These are phyloP conservation scores for Telmatherina bonti DNA, from an alignment of 2,797 vertebrate species.

Conservation along the genomic window DNA sequence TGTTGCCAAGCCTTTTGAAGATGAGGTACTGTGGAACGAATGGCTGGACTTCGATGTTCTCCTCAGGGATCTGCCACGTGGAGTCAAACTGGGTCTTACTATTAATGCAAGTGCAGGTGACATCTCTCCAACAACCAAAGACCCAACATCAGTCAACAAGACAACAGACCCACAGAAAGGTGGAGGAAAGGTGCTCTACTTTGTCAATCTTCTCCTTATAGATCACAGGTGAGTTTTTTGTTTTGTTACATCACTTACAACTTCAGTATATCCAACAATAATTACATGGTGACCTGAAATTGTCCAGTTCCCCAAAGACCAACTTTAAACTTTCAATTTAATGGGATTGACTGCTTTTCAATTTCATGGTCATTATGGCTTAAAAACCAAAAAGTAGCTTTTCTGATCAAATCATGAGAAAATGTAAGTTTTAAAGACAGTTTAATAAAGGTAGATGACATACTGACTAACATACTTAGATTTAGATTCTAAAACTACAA, in stretches of 20 bases:
- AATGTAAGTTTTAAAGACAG: too few species aligned
- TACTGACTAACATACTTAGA: too few species aligned
- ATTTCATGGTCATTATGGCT: background rate
- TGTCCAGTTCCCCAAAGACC: background rate
- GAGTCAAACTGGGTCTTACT: conserved; percentile 81
- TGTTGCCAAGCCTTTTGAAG: conserved; percentile 68
- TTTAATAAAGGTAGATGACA: too few species aligned
- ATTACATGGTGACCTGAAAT: background rate
- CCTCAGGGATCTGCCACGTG: conserved; percentile 82
- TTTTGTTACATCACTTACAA: too few species aligned
- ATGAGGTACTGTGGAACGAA: conserved; percentile 86
- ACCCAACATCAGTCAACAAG: conserved; percentile 54
- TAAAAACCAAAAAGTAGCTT: too few species aligned
- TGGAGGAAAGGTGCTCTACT: conserved; percentile 80
- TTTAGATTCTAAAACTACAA: too few species aligned
- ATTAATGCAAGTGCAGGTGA: conserved; percentile 70
- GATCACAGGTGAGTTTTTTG: conserved; percentile 79
- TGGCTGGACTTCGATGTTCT: conserved; percentile 84
- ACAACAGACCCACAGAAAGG: conserved; percentile 64
- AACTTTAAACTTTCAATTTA: background rate
- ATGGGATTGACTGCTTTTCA: background rate
- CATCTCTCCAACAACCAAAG: conserved; percentile 41
- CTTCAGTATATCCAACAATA: too few species aligned
- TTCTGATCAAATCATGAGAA: too few species aligned
- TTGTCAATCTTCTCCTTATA: conserved; percentile 85